These are phyloP conservation scores for Saiga tatarica DNA, from an alignment of 2,113 vertebrate genomes.

Conservation along the genomic window DNA sequence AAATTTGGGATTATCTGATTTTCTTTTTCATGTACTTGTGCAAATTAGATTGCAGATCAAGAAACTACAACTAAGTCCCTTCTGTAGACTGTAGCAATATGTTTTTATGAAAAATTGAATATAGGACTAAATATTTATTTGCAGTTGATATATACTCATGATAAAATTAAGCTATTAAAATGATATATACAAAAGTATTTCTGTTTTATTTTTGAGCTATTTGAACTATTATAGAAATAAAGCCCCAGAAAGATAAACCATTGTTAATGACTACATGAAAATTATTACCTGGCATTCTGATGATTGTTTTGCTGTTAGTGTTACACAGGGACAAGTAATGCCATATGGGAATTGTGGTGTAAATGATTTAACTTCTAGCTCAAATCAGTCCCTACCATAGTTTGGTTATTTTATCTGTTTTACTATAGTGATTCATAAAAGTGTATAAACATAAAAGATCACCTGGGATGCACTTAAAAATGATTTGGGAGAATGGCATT, in stretches of 20 bases:
- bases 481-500: too few relatives aligned
- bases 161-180: background rate
- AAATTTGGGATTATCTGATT: constrained; percentile 8
- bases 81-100: background rate
- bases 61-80: background rate
- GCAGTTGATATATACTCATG: background rate
- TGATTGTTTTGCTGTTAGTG: background rate
- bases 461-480: background rate
- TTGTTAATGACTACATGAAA: background rate
- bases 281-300: background rate
- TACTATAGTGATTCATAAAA: background rate
- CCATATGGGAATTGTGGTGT: background rate
- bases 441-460: background rate
- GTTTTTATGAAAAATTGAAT: constrained; percentile 3
- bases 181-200: background rate
- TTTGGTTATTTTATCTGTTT: background rate
- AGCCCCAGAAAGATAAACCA: background rate
- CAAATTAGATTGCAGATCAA: constrained; percentile 9
- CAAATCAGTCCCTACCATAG: background rate
- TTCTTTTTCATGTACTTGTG: constrained; percentile 26
- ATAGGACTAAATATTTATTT: background rate
- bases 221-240: background rate
- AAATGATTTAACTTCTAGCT: background rate
- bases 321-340: background rate
- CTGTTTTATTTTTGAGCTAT: background rate